Percentiles rank a stretch among this genome's conserved stretches.
These are phyloP conservation scores for Ericerus pela DNA, from an alignment of 1,140 invertebrate genomes.

Conservation along the genomic window DNA sequence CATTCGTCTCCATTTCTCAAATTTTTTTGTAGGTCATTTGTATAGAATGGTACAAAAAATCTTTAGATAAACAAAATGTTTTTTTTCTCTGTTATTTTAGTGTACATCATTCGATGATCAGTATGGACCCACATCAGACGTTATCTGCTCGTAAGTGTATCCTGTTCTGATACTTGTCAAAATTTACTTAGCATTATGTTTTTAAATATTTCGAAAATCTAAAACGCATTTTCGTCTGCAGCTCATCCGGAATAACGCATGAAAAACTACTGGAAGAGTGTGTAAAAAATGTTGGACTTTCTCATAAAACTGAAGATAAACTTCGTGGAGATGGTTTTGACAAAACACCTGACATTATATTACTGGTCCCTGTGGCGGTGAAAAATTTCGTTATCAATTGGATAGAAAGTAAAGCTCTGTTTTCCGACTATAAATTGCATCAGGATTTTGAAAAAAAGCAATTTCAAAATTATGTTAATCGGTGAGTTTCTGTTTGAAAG, in stretches of 20 bases:
- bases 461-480: conserved; percentile 79
- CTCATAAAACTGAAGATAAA: conserved; percentile 66
- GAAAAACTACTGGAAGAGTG: conserved; percentile 49
- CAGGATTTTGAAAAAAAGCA: conserved; percentile 74
- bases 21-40: too few species aligned
- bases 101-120: conserved; percentile 42
- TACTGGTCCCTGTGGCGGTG: conserved; percentile 75
- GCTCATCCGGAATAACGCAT: conserved; percentile 58
- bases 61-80: too few species aligned
- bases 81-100: too few species aligned
- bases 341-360: conserved; percentile 87
- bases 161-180: conserved; percentile 19
- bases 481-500: too few species aligned
- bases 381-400: conserved; percentile 80
- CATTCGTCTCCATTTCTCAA: too few species aligned
- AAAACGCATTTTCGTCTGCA: conserved; percentile 27
- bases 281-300: conserved; percentile 41
- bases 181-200: conserved; percentile 7
- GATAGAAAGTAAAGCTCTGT: conserved; percentile 92
- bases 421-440: conserved; percentile 72
- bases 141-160: conserved; percentile 50
- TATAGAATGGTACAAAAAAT: too few species aligned
- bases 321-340: conserved; percentile 71
- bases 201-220: conserved; percentile 8
- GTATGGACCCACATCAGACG: conserved; percentile 60